These are phyloP conservation scores for Cepaea nemoralis DNA, from an alignment of 1,140 invertebrate species.

Conservation along the genomic window DNA sequence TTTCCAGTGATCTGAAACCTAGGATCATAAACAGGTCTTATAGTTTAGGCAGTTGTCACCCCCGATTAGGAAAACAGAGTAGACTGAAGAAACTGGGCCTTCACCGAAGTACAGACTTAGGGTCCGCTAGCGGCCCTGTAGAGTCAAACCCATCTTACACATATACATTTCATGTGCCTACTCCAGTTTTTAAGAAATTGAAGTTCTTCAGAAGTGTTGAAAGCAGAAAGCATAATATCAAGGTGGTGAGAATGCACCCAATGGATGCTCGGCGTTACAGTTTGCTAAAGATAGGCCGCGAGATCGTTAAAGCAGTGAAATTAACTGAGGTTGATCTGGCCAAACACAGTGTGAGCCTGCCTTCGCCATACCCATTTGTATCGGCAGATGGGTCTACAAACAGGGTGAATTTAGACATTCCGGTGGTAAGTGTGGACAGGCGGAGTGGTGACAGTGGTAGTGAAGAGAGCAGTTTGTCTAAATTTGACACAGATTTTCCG, in stretches of 20 bases:
- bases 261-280: constrained; percentile 68
- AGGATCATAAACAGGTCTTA: not conserved
- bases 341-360: constrained; percentile 23
- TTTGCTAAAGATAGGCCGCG: constrained; percentile 66
- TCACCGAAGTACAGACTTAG: not conserved
- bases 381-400: constrained; percentile 27
- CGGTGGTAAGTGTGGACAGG: constrained; percentile 13
- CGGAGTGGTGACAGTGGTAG: not conserved
- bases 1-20: not conserved
- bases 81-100: constrained; percentile 45
- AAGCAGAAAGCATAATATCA: constrained; percentile 42
- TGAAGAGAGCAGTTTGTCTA: not conserved
- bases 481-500: constrained; percentile 40
- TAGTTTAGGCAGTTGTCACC: not conserved
- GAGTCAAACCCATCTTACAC: constrained; percentile 51
- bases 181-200: constrained; percentile 62
- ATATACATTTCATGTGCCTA: constrained; percentile 65
- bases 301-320: constrained; percentile 57
- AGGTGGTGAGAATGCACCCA: constrained; percentile 65
- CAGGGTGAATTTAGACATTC: constrained; percentile 38
- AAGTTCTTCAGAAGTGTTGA: constrained; percentile 49
- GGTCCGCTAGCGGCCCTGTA: not conserved
- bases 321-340: constrained; percentile 50
- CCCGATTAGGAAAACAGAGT: constrained; percentile 41
- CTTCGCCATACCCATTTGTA: not conserved